phyloP scores from a whole-genome alignment of 2,113 vertebrate species.

The Drymodes brunneopygia region DNA sequence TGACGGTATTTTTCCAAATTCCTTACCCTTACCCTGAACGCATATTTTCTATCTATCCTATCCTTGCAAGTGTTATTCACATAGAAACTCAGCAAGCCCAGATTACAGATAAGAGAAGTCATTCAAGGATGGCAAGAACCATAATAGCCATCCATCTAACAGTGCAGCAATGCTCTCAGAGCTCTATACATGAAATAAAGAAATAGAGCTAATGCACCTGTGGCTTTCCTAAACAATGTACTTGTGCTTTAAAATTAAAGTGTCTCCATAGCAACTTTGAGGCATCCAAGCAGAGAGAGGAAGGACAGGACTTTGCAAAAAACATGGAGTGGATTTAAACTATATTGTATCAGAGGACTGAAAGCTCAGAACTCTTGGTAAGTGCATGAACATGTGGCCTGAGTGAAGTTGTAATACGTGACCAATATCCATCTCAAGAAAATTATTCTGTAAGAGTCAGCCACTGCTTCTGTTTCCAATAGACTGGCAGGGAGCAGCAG shows the following conservation, averaged over 20 bases:
- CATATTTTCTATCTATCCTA: neutral
- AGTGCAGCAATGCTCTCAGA: neutral
- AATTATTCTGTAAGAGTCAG: neutral
- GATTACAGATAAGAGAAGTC: neutral
- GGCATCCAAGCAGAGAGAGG: neutral
- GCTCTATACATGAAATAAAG: neutral
- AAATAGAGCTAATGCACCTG: neutral
- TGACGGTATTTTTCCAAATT: neutral
- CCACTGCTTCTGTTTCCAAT: neutral
- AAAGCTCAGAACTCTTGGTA: neutral
- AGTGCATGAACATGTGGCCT: neutral
- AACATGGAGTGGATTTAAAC: neutral
- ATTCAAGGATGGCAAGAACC: neutral
- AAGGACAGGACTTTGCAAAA: neutral
- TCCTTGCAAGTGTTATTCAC: neutral
- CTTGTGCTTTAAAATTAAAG: slow-evolving; percentile 2
- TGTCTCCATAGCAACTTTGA: neutral
- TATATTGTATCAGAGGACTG: neutral
- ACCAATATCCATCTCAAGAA: neutral
- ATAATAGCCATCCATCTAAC: neutral
- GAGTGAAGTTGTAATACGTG: neutral
- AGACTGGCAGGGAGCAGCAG: neutral
- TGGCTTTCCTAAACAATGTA: neutral
- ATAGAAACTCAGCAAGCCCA: neutral
- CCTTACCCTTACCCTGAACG: neutral